Percentiles rank a stretch among this genome's conserved stretches.
Conservation (phyloP, 2,113 vertebrate species). For the Probosciger aterrimus region DNA sequence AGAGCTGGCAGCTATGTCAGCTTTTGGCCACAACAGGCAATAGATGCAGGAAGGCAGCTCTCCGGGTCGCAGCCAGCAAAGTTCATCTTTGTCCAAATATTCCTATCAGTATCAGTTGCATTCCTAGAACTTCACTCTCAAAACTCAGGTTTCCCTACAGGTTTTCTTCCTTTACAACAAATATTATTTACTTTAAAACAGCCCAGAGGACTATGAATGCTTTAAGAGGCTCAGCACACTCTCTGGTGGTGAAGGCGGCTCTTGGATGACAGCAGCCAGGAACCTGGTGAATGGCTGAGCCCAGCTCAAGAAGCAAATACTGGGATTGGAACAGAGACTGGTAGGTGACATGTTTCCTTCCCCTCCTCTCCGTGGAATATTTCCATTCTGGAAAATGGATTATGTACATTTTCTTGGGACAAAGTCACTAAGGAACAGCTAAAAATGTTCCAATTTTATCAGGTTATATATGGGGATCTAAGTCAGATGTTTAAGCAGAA, state of each 20-base stretch:
- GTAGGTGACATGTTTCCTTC: background rate
- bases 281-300: background rate
- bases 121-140: background rate
- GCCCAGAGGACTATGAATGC: background rate
- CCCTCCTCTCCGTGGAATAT: background rate
- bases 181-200: background rate
- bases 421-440: background rate
- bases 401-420: background rate
- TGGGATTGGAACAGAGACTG: background rate
- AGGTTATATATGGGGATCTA: background rate
- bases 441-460: background rate
- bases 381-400: background rate
- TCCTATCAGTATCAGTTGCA: background rate
- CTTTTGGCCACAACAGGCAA: background rate
- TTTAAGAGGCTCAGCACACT: background rate
- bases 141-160: background rate
- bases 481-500: background rate
- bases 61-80: background rate
- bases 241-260: background rate
- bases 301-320: background rate
- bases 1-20: background rate
- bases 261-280: background rate
- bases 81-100: background rate
- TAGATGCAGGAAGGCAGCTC: background rate
- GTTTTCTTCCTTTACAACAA: background rate